Evolutionary conservation across 2,888 invertebrate species (phyloP).

Genomic region (Ichneumoninae sp.): DNA sequence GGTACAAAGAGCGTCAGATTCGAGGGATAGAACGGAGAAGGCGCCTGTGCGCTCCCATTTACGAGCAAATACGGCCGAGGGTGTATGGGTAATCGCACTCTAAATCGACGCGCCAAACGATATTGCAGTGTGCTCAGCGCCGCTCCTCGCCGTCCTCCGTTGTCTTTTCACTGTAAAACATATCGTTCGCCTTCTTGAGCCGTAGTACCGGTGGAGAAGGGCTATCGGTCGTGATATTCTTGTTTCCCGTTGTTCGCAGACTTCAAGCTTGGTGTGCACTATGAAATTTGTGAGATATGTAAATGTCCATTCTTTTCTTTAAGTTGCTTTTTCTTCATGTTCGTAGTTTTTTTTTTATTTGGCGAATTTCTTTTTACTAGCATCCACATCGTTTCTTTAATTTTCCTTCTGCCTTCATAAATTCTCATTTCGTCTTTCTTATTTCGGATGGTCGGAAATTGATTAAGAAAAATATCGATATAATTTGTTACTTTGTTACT

Average conservation of each 20-base stretch:
- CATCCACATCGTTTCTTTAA: background rate
- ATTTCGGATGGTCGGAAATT: background rate
- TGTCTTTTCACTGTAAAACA: constrained; percentile 20
- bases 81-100: constrained; percentile 38
- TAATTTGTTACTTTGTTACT: constrained; percentile 29
- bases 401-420: background rate
- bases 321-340: background rate
- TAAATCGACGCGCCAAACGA: constrained; percentile 49
- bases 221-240: constrained; percentile 18
- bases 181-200: constrained; percentile 20
- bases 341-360: background rate
- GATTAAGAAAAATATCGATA: background rate
- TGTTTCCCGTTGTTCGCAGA: background rate
- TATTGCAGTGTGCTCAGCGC: constrained; percentile 40
- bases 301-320: background rate
- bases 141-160: constrained; percentile 5
- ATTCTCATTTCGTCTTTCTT: background rate
- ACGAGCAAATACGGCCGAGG: constrained; percentile 51
- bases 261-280: background rate
- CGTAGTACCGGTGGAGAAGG: background rate
- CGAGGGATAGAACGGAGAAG: constrained; percentile 32
- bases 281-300: background rate
- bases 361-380: background rate
- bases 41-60: constrained; percentile 37
- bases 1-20: constrained; percentile 36